These are phyloP conservation scores for Sphinx pinastri DNA, from an alignment of 2,888 invertebrate genomes.

Conservation along the genomic window DNA sequence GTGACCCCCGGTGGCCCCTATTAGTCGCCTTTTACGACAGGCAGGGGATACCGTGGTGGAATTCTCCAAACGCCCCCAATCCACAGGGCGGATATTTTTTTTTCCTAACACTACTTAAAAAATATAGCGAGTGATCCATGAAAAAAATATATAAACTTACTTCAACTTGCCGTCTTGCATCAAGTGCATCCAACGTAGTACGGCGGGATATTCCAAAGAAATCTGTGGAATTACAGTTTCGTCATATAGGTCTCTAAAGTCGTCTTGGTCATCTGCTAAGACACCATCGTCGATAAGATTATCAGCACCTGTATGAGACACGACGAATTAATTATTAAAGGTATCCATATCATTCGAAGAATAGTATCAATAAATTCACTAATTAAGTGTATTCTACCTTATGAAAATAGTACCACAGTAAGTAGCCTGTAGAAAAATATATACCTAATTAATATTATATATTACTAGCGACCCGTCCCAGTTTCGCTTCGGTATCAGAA, in stretches of 20 bases:
- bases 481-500: no score
- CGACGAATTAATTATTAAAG: background rate
- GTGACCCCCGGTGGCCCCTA: no score
- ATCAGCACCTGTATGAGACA: background rate
- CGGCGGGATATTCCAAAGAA: constrained; percentile 44
- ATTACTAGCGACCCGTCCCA: no score
- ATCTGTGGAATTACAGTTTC: constrained; percentile 41
- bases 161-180: constrained; percentile 50
- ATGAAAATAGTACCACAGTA: no score
- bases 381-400: background rate
- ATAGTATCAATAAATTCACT: background rate
- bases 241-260: constrained; percentile 49
- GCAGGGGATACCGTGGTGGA: no score
- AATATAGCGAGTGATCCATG: background rate
- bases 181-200: constrained; percentile 49
- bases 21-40: no score
- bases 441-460: no score
- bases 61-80: no score
- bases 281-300: constrained; percentile 39
- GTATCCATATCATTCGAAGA: no score
- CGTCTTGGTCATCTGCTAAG: constrained; percentile 6
- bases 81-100: no score
- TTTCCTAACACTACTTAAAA: no score
- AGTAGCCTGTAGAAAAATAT: no score
- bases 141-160: constrained; percentile 38